A percentile compares a stretch with the other conserved stretches of the same genome.
Evolutionary conservation across 2,797 vertebrate species (phyloP).

Genomic region (Gallinago solitaria): DNA sequence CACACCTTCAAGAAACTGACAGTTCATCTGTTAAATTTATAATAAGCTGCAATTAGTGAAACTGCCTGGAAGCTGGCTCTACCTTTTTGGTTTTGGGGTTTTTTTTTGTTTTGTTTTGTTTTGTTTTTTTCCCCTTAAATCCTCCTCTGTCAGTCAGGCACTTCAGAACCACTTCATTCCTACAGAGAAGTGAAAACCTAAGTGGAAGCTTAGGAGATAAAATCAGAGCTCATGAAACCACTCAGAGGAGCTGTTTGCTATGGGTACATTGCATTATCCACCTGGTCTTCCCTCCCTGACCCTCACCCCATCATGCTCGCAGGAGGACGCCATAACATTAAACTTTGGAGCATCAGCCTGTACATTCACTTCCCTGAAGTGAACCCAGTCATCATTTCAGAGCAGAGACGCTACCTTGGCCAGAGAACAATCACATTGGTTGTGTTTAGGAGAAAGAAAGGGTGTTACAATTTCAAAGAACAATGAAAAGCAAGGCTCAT

Average conservation of each 20-base stretch:
- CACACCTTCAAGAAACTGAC: neutral
- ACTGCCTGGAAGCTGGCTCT: neutral
- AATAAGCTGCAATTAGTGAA: conserved; percentile 44
- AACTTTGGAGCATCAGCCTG: neutral
- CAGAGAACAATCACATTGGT: fast-evolving
- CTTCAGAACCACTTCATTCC: neutral
- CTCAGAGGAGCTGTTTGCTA: neutral
- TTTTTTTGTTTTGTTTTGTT: too few relatives aligned
- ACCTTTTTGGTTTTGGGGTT: neutral
- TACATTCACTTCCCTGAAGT: neutral
- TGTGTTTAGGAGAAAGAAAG: neutral
- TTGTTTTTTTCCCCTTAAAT: neutral
- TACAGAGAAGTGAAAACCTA: neutral
- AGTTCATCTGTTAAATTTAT: conserved; percentile 37
- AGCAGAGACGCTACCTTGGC: neutral
- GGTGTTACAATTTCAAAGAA: neutral
- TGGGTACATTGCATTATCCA: fast-evolving
- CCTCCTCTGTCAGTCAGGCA: conserved; percentile 21
- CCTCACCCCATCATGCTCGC: neutral
- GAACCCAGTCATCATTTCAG: neutral
- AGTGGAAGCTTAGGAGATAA: neutral
- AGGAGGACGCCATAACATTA: neutral
- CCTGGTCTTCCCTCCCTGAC: neutral
- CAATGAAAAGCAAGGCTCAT: neutral
- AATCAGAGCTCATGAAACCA: neutral